Evolutionary conservation across 2,888 invertebrate species (phyloP), one percentile per base, ranked within the genome.

Genomic region (Pheosia tremula): DNA sequence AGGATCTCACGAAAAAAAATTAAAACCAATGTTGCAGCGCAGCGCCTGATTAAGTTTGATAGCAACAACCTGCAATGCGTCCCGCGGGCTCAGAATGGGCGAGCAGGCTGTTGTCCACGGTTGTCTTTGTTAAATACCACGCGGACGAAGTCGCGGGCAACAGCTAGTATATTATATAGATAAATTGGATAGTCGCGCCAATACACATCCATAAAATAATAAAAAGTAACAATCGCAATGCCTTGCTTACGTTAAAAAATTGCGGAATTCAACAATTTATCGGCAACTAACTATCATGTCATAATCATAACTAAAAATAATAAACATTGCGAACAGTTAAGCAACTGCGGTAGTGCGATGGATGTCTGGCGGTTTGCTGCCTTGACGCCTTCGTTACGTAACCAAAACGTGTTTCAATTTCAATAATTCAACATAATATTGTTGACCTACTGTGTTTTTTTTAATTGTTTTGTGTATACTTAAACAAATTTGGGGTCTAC

Each of bases 321-420:
- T 36, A 53, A 50, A 24, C 37, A 9, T 50, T 41, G 45, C 57
- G 45, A 57, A 5, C 50, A 38, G 60, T 69, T 66, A 61, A 41
- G 57, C 65, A 66, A 72, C 24, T 53, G 53, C 37, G 53, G 53
- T 53, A 4, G 5, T 7, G 24, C 53, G 37, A 53, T 53, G 53
- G 11, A 37, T 53, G 37, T 53, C 53, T 53, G 59, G 58, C 37
- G 37, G 57, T 59, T 55, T 57, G 57, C 47, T 24, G 45, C 5
- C 39, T 24, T 10, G 43, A 55, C 11, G 43, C 43, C 13, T 55
- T 54, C 10, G 11, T 74, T 72, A 63, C 59, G 56, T 65, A 71
- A 74, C 50, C 0, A 75, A 75, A 53, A 63, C 71, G 74, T 75
- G 76, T 67, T 71, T 75, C 62, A 67, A 71, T 71, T 74, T 68